Conservation (phyloP, 2,888 invertebrate species). For the Thysanoteuthis rhombus region DNA sequence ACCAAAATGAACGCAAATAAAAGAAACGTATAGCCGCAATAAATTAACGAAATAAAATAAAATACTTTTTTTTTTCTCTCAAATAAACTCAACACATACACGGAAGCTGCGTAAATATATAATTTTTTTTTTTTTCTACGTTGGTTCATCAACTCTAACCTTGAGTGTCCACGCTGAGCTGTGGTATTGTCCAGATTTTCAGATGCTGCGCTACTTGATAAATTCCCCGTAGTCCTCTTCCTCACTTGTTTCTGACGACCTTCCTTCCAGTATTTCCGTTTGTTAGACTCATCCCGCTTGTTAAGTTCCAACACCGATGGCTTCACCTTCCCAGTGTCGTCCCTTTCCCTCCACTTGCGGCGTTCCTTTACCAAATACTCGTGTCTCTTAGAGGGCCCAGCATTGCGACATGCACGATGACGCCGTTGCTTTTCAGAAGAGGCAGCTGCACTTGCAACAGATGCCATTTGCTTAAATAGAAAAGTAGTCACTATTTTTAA, state of each 20-base stretch:
- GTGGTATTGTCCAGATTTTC: background rate
- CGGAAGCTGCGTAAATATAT: background rate
- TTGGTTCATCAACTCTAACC: background rate
- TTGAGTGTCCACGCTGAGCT: background rate
- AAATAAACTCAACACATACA: background rate
- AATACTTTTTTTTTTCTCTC: background rate
- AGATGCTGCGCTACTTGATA: background rate
- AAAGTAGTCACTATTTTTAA: background rate
- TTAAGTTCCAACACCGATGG: background rate
- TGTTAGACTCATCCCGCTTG: background rate
- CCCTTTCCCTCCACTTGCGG: slow-evolving; percentile 12
- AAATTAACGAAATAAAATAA: background rate
- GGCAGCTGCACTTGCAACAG: background rate
- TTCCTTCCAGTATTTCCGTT: background rate
- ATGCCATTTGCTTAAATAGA: slow-evolving; percentile 12
- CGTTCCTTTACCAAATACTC: background rate
- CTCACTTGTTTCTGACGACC: background rate
- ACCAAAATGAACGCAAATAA: background rate
- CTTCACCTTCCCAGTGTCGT: background rate
- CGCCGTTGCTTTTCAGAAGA: slow-evolving; percentile 12
- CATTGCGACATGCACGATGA: background rate
- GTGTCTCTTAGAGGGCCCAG: background rate
- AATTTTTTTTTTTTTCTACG: background rate
- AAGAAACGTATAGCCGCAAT: background rate
- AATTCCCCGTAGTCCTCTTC: background rate